Base-by-base conservation (phyloP, 1,140 invertebrate genomes). In the Anastrepha ludens region DNA sequence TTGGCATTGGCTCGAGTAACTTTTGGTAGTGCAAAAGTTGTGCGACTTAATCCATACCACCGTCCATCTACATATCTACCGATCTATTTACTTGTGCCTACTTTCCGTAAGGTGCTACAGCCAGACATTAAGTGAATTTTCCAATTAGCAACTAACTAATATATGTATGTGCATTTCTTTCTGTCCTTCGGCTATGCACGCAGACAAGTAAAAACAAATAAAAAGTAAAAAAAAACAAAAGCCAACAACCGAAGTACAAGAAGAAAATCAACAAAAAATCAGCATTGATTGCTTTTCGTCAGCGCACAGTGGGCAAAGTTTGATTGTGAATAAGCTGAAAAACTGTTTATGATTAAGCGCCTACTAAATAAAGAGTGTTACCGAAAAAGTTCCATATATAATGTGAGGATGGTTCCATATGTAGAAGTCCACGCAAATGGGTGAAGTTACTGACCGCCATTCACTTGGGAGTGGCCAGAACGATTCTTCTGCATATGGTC, bases 91-190 rank as follows among this genome's bases (percentile, higher is more conserved):
- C 15, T 74, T 47, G 60, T 55, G 6, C 3, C 11, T 55, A 17
- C 15, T 62, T n/a, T 17, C 13, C 15, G 60, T 8, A 74, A 74
- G 39, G 39, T 39, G 17, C 67, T 74, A 15, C 67, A 74, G 44
- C 2, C 41, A 47, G 67, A n/a, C n/a, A 44, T 44, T 74, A 74
- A 74, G 67, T 74, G 67, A 74, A 74, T 74, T 74, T 74, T 74
- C 39, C 67, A 74, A 74, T 74, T 74, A 74, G 67, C 67, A 74
- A 47, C 67, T 74, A 17, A 2, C 3, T 47, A 29, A 29, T 29
- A 29, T 29, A 29, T 7, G 67, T 29, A 67, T 29, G 3, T 29
- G 11, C 15, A 39, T 29, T 44, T 8, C 3, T 7, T 2, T n/a
- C n/a, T 29, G 29, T 29, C 29, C 11, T 13, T 20, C 6, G 11